Conservation (phyloP, 2,797 vertebrate species). For the Cuniculus paca region DNA sequence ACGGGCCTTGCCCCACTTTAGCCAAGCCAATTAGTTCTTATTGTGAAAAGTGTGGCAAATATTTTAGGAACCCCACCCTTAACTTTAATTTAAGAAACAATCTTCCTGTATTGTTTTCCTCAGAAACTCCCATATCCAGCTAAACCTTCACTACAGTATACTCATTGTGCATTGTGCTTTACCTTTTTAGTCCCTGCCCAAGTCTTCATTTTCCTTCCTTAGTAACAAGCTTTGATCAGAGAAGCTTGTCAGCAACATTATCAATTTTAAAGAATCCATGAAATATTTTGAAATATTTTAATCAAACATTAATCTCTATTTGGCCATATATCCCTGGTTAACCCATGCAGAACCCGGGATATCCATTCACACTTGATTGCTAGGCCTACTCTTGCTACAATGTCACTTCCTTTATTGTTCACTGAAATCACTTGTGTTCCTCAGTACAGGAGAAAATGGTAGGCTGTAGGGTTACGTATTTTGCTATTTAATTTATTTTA, state of each 20-base stretch:
- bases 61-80: not conserved
- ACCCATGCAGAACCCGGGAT: not conserved
- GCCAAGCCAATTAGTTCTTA: not conserved
- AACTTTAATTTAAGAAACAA: not conserved
- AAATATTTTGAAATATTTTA: slow-evolving; percentile 32
- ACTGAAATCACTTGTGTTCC: slow-evolving; percentile 36
- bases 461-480: not conserved
- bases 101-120: not conserved
- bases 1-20: not conserved
- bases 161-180: not conserved
- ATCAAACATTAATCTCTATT: slow-evolving; percentile 29
- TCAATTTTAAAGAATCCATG: slow-evolving; percentile 29
- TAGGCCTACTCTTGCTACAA: not conserved
- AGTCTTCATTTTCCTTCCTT: slow-evolving; percentile 42
- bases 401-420: slow-evolving; percentile 64
- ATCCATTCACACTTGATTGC: not conserved
- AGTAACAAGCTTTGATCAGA: not conserved
- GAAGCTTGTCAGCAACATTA: not conserved
- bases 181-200: not conserved
- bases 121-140: not conserved
- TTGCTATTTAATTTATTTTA: slow-evolving; percentile 23
- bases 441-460: not conserved
- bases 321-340: slow-evolving; percentile 34
- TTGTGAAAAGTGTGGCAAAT: not conserved
- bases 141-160: not conserved